Base-by-base conservation (phyloP, 2,888 invertebrate species). In the Pedicia rivosa region DNA sequence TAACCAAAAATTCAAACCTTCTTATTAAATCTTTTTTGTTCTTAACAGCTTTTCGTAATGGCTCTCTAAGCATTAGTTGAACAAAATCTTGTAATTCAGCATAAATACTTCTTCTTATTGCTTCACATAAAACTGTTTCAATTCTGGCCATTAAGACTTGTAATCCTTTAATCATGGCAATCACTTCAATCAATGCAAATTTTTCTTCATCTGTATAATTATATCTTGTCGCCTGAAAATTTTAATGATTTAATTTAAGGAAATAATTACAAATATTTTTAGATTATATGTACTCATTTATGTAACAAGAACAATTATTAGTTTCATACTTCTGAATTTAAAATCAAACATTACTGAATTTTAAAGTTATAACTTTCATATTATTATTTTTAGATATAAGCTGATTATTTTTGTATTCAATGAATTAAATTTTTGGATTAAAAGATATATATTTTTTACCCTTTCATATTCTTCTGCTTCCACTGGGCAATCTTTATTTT, bases 381-480 rank as follows among this genome's bases (percentile, higher is more conserved):
- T n/a, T n/a, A n/a, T n/a, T n/a, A n/a, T n/a, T n/a, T n/a, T n/a
- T n/a, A n/a, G n/a, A n/a, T n/a, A n/a, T n/a, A n/a, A n/a, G n/a
- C n/a, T n/a, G n/a, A n/a, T n/a, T n/a, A n/a, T n/a, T n/a, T n/a
- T n/a, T n/a, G n/a, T n/a, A n/a, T n/a, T n/a, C n/a, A n/a, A n/a
- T n/a, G n/a, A n/a, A n/a, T n/a, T n/a, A n/a, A n/a, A n/a, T n/a
- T n/a, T n/a, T n/a, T n/a, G n/a, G n/a, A n/a, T n/a, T n/a, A n/a
- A n/a, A n/a, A n/a, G n/a, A n/a, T n/a, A n/a, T n/a, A n/a, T n/a
- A n/a, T n/a, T n/a, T n/a, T n/a, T n/a, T n/a, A n/a, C n/a, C 59
- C 94, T 66, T 64, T 98, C 98, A 54, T 98, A 98, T 62, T 95
- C 95, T 63, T 98, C 97, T 3, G 97, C 95, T 55, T 92, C 91